These are phyloP conservation scores for Stenichneumon culpator DNA, from an alignment of 2,888 invertebrate genomes.

Conservation along the genomic window DNA sequence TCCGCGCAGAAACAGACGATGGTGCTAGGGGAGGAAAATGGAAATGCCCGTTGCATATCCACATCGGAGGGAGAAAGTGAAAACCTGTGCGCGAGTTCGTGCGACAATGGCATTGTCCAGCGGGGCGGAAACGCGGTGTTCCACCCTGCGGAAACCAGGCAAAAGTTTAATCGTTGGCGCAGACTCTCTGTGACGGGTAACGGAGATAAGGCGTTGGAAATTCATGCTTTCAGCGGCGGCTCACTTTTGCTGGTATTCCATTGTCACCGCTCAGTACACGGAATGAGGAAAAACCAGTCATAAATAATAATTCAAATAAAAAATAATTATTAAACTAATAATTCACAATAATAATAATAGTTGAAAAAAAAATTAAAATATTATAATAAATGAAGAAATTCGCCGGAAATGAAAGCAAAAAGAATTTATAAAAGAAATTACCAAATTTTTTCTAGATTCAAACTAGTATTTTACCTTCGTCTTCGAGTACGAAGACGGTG, in stretches of 20 bases:
- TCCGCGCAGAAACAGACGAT: constrained; percentile 1
- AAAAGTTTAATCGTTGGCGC: constrained; percentile 74
- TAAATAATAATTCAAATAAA: no score
- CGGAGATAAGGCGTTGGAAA: constrained; percentile 71
- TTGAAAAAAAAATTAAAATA: background rate
- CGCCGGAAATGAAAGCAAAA: no score
- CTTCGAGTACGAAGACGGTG: no score
- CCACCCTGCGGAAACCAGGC: constrained; percentile 63
- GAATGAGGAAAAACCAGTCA: no score
- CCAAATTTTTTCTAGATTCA: no score
- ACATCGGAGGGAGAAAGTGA: constrained; percentile 26
- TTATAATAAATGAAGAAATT: no score
- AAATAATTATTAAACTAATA: no score
- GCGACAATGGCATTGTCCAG: constrained; percentile 71
- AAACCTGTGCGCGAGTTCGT: constrained; percentile 36
- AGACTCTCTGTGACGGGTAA: constrained; percentile 60
- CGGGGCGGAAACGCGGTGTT: constrained; percentile 69
- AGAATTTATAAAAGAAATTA: no score
- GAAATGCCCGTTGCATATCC: constrained; percentile 41
- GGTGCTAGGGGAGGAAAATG: constrained; percentile 25
- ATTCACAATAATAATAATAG: no score
- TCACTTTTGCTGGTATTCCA: constrained; percentile 37
- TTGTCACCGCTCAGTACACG: background rate
- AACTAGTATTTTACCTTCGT: no score
- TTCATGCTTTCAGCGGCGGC: constrained; percentile 48